Conservation (phyloP, 1,140 invertebrate genomes). For the Solen grandis region DNA sequence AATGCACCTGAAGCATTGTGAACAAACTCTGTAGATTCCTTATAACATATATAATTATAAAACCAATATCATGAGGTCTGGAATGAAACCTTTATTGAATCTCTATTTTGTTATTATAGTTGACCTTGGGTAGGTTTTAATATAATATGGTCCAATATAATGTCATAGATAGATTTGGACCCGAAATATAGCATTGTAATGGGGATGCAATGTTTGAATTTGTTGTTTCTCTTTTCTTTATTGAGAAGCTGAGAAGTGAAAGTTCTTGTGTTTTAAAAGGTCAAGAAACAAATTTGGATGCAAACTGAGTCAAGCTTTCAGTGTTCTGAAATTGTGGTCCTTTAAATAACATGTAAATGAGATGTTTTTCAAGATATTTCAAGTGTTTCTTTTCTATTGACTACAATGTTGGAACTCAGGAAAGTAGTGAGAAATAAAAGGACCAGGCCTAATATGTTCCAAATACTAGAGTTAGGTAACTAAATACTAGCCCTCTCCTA, state of each 20-base stretch:
- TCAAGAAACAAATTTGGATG: too few relatives aligned
- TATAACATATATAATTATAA: neutral
- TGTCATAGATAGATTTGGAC: too few relatives aligned
- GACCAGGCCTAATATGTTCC: neutral
- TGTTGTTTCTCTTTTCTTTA: too few relatives aligned
- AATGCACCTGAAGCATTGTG: slow-evolving; percentile 82
- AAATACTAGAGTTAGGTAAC: neutral
- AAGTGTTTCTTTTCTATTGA: neutral
- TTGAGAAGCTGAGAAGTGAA: too few relatives aligned
- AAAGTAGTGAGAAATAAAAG: neutral
- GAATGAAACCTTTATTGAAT: neutral
- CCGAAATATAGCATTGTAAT: too few relatives aligned
- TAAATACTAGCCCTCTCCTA: too few relatives aligned
- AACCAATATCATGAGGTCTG: neutral
- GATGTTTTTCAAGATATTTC: too few relatives aligned
- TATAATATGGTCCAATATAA: neutral
- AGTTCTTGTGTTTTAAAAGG: too few relatives aligned
- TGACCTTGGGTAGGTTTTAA: neutral
- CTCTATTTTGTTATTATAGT: neutral
- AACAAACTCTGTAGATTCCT: neutral
- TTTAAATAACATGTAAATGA: neutral
- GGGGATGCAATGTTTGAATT: too few relatives aligned
- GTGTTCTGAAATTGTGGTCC: too few relatives aligned
- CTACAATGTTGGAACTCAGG: neutral
- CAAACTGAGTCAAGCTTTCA: too few relatives aligned